Conservation (phyloP, 2,888 invertebrate genomes). For the Caenorhabditis japonica region DNA sequence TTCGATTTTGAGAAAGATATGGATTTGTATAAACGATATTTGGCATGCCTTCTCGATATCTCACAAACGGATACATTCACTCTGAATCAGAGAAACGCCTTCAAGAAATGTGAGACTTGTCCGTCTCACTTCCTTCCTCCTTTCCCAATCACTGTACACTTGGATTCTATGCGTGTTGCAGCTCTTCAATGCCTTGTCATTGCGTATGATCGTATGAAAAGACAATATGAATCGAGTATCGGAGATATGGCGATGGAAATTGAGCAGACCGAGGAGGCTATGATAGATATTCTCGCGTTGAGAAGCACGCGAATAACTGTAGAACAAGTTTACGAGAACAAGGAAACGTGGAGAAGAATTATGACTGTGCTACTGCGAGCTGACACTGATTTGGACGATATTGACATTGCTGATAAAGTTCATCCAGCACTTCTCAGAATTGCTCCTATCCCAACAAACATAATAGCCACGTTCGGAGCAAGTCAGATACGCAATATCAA, state of each 20-base stretch:
- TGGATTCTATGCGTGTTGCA: conserved; percentile 44
- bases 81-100: conserved; percentile 27
- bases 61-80: conserved; percentile 32
- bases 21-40: conserved; percentile 14
- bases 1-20: conserved; percentile 34
- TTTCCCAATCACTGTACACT: conserved; percentile 43
- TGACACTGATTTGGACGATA: conserved; percentile 14
- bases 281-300: conserved; percentile 34
- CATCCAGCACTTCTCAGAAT: conserved; percentile 11
- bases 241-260: conserved; percentile 6
- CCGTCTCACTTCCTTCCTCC: conserved; percentile 63
- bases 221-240: not conserved
- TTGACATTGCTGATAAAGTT: conserved; percentile 23
- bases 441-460: conserved; percentile 23
- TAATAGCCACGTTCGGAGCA: conserved; percentile 36
- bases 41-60: conserved; percentile 32
- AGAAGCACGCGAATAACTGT: conserved; percentile 11
- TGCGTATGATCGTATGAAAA: conserved; percentile 23
- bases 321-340: conserved; percentile 26
- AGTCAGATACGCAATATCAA: conserved; percentile 21
- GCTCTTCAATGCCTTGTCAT: conserved; percentile 39
- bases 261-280: conserved; percentile 17
- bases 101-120: conserved; percentile 58
- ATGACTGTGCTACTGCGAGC: conserved; percentile 36
- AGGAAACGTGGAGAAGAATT: conserved; percentile 30